Conservation (phyloP, 2,888 invertebrate genomes). For the Ornithoptera alexandrae region DNA sequence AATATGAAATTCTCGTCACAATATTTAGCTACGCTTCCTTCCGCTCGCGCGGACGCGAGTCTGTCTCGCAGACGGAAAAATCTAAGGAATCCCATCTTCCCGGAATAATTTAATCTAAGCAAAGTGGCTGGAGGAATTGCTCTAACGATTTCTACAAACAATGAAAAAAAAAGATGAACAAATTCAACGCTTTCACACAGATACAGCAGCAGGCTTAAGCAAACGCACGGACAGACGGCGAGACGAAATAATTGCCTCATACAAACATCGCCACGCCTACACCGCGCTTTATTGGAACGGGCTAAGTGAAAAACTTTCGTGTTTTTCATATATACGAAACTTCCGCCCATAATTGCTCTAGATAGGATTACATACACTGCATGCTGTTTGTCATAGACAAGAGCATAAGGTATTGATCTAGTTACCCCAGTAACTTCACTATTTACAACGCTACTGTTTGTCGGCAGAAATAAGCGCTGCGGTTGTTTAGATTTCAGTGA, state of each 20-base stretch:
- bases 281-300: slow-evolving; percentile 38
- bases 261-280: slow-evolving; percentile 64
- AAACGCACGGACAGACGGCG: slow-evolving; percentile 50
- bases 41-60: neutral
- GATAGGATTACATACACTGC: too few species aligned
- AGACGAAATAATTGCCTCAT: slow-evolving; percentile 70
- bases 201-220: slow-evolving; percentile 39
- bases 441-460: too few species aligned
- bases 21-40: neutral
- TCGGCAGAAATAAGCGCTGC: too few species aligned
- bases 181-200: slow-evolving; percentile 32
- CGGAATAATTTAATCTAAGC: slow-evolving; percentile 26
- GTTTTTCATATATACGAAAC: too few species aligned
- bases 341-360: too few species aligned
- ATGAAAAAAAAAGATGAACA: slow-evolving; percentile 19
- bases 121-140: slow-evolving; percentile 8
- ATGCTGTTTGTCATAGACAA: too few species aligned
- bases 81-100: slow-evolving; percentile 20
- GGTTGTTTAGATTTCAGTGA: too few species aligned
- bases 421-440: too few species aligned
- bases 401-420: too few species aligned
- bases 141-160: slow-evolving; percentile 30
- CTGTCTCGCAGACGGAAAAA: neutral
- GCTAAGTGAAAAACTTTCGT: slow-evolving; percentile 32
- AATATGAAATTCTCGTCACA: slow-evolving; percentile 12